These are phyloP conservation scores for Poecilia velifera DNA, from an alignment of 2,797 vertebrate species.

Conservation along the genomic window DNA sequence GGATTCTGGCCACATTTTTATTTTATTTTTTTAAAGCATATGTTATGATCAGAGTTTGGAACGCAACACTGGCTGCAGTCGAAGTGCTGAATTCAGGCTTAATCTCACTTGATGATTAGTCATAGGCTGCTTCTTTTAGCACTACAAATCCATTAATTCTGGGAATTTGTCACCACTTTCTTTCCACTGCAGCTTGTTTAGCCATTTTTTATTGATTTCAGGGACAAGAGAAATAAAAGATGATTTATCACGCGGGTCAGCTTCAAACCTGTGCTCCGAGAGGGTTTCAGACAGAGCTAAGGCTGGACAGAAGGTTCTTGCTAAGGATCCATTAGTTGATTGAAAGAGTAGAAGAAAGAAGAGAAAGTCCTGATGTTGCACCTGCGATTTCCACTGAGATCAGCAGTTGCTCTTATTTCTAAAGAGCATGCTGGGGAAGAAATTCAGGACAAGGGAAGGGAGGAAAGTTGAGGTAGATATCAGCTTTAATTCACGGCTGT, in stretches of 20 bases:
- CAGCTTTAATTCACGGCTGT: conserved; percentile 21
- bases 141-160: conserved; percentile 12
- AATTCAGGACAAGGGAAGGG: conserved; percentile 1
- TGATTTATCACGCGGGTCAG: conserved; percentile 4
- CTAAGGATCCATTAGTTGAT: conserved; percentile 27
- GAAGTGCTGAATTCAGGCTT: conserved; percentile 41
- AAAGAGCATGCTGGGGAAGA: conserved; percentile 10
- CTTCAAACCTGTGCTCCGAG: conserved; percentile 23
- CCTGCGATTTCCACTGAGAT: conserved; percentile 37
- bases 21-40: conserved; percentile 31
- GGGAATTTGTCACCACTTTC: background rate
- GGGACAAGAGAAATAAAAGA: conserved; percentile 2
- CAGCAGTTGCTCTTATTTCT: conserved; percentile 5
- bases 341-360: conserved; percentile 17
- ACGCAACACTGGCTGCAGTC: conserved; percentile 38
- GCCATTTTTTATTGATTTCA: background rate
- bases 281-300: conserved; percentile 38
- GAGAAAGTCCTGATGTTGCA: conserved; percentile 24
- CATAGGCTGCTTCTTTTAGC: background rate
- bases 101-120: background rate
- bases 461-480: conserved; percentile 12
- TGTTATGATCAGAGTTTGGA: conserved; percentile 34
- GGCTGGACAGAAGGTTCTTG: conserved; percentile 10
- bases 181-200: background rate
- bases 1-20: conserved; percentile 25